Conservation (phyloP, 2,113 vertebrate genomes). For the Aphyosemion australe region DNA sequence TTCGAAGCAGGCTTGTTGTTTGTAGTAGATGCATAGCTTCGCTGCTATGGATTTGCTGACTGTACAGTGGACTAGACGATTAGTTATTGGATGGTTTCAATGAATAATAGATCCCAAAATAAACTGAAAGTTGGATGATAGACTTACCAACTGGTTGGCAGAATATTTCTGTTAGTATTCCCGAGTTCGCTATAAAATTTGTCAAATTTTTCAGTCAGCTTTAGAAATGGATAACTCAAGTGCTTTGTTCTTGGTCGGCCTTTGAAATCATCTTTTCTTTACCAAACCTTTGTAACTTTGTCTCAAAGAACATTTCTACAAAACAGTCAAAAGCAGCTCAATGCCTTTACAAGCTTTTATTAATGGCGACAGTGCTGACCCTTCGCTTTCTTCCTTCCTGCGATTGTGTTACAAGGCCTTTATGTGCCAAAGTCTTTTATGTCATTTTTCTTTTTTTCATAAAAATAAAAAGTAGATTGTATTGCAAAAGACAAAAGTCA, state of each 20-base stretch:
- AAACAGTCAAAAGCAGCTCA: conserved; percentile 30
- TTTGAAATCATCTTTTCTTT: conserved; percentile 28
- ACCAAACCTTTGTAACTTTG: conserved; percentile 20
- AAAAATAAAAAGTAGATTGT: conserved; percentile 10
- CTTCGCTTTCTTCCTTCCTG: conserved; percentile 21
- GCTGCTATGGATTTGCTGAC: conserved; percentile 10
- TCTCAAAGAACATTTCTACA: conserved; percentile 13
- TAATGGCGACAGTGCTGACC: conserved; percentile 18
- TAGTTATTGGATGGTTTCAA: conserved; percentile 19
- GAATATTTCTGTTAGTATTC: neutral
- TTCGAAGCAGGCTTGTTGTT: conserved; percentile 44
- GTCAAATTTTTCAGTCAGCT: conserved; percentile 18
- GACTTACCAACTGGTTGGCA: conserved; percentile 16
- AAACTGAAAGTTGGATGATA: conserved; percentile 14
- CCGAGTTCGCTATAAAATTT: neutral
- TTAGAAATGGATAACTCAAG: conserved; percentile 19
- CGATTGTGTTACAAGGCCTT: conserved; percentile 38
- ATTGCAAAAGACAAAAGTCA: conserved; percentile 33
- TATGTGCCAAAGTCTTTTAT: conserved; percentile 13
- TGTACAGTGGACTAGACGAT: conserved; percentile 3
- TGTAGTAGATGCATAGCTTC: conserved; percentile 28
- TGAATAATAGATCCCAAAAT: conserved; percentile 16
- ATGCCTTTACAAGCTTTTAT: conserved; percentile 27
- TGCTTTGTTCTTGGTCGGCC: conserved; percentile 40
- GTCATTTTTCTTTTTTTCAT: conserved; percentile 34